Evolutionary conservation across 1,140 invertebrate genomes (phyloP).

Genomic region (Euwallacea fornicatus): DNA sequence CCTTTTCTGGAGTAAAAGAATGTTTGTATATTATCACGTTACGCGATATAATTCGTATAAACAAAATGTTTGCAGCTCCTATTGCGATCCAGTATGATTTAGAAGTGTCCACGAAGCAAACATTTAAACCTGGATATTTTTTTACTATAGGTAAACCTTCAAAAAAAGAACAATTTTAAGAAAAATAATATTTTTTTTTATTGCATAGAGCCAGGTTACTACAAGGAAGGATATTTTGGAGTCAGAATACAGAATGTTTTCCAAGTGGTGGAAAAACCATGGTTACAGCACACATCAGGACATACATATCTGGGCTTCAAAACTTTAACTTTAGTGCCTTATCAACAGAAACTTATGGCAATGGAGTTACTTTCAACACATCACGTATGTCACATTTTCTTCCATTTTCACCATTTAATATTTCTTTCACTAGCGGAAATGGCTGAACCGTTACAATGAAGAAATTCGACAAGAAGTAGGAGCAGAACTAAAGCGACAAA

Average conservation of each 20-base stretch:
- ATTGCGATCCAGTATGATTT: constrained; percentile 55
- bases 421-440: constrained; percentile 61
- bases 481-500: constrained; percentile 67
- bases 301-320: constrained; percentile 71
- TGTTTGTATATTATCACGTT: constrained; percentile 55
- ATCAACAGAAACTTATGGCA: constrained; percentile 89
- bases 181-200: not conserved
- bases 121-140: constrained; percentile 81
- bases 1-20: constrained; percentile 83
- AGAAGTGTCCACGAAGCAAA: constrained; percentile 50
- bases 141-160: constrained; percentile 72
- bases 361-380: constrained; percentile 71
- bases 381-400: constrained; percentile 58
- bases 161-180: not conserved
- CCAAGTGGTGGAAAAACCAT: constrained; percentile 71
- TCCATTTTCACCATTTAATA: not conserved
- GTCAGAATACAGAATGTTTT: constrained; percentile 90
- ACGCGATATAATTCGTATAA: constrained; percentile 4
- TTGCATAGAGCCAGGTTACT: constrained; percentile 73
- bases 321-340: constrained; percentile 87
- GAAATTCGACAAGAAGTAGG: constrained; percentile 71
- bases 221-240: constrained; percentile 84
- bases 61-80: constrained; percentile 61
- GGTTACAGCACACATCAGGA: constrained; percentile 54
- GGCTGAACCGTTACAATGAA: constrained; percentile 79